Evolutionary conservation across 1,140 invertebrate species (phyloP).

Genomic region (Zophobas atratus): DNA sequence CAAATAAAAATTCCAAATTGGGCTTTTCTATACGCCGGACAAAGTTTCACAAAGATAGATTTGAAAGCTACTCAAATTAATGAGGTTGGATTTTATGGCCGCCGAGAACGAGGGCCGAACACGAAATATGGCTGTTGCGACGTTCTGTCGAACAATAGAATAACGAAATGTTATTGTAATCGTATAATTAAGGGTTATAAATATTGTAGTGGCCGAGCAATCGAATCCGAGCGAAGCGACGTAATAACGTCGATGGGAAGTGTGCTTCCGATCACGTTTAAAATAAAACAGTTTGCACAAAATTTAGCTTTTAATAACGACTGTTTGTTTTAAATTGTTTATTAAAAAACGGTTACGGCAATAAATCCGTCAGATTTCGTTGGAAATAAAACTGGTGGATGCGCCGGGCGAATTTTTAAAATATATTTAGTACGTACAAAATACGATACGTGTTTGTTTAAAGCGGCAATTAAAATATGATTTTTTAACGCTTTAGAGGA

Average conservation of each 20-base stretch:
- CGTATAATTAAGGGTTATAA: conserved; percentile 25
- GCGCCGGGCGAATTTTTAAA: no score
- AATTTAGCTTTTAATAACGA: no score
- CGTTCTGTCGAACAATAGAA: conserved; percentile 8
- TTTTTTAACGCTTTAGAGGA: no score
- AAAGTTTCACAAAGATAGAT: neutral
- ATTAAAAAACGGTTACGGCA: neutral
- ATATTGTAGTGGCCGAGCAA: conserved; percentile 2
- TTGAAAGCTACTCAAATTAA: conserved; percentile 26
- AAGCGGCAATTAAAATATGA: no score
- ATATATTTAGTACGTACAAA: neutral
- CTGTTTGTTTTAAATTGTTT: neutral
- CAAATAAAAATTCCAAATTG: conserved; percentile 8
- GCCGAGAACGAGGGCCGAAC: neutral
- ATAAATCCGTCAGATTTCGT: no score
- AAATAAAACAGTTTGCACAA: no score
- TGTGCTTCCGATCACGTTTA: neutral
- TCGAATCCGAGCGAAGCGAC: neutral
- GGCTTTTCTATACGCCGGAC: neutral
- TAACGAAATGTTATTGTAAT: conserved; percentile 25
- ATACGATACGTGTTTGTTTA: no score
- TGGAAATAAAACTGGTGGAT: no score
- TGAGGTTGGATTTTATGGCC: conserved; percentile 17
- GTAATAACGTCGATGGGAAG: conserved; percentile 1
- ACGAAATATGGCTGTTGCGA: conserved; percentile 8